These are phyloP conservation scores for Amphilophus citrinellus DNA, from an alignment of 2,113 vertebrate species.

Conservation along the genomic window DNA sequence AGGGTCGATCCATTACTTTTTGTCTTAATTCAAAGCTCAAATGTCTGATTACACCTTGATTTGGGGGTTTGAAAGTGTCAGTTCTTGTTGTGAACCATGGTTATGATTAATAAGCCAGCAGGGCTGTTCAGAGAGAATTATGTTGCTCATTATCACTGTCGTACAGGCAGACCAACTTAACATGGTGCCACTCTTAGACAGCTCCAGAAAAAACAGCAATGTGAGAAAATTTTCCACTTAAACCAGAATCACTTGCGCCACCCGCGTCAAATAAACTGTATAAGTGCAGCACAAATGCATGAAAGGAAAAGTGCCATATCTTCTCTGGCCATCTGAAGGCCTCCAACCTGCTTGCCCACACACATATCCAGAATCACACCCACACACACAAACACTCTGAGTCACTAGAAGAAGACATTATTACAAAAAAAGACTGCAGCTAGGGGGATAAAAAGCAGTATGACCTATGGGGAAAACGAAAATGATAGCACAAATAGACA, in stretches of 20 bases:
- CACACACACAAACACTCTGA: constrained; percentile 53
- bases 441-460: constrained; percentile 6
- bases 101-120: neutral
- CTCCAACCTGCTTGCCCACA: constrained; percentile 36
- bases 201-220: constrained; percentile 37
- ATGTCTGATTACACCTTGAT: constrained; percentile 15
- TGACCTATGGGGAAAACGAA: constrained; percentile 5
- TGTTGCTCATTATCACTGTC: constrained; percentile 62
- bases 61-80: constrained; percentile 10
- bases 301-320: constrained; percentile 1
- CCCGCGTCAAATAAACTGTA: neutral
- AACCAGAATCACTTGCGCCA: neutral
- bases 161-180: constrained; percentile 43
- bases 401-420: constrained; percentile 33
- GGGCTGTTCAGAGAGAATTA: constrained; percentile 42
- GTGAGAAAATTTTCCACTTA: constrained; percentile 1
- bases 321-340: constrained; percentile 19
- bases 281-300: neutral
- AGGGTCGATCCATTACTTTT: constrained; percentile 22
- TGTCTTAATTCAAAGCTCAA: neutral
- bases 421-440: constrained; percentile 31
- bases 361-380: constrained; percentile 49
- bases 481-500: constrained; percentile 25
- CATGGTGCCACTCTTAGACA: constrained; percentile 24
- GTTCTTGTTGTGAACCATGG: neutral